Conservation (phyloP, 2,888 invertebrate species). For the Aspidiotus rigidus region DNA sequence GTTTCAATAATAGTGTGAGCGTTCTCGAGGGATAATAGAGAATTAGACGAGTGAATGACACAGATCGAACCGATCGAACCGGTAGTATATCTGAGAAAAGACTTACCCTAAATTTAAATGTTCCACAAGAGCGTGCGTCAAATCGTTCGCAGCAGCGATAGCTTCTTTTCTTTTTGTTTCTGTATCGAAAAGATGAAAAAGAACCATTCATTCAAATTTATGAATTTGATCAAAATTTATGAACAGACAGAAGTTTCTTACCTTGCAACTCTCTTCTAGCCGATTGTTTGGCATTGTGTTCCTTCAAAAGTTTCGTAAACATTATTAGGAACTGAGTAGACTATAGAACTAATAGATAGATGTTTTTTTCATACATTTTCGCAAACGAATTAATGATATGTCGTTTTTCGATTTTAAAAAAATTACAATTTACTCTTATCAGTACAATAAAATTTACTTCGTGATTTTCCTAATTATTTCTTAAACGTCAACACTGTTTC, state of each 20-base stretch:
- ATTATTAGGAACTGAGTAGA: slow-evolving; percentile 46
- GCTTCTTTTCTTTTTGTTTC: slow-evolving; percentile 91
- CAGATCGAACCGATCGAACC: background rate
- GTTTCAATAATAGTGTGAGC: background rate
- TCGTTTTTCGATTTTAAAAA: too few species aligned
- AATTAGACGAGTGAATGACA: background rate
- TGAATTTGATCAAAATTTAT: slow-evolving; percentile 20
- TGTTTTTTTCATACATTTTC: too few species aligned
- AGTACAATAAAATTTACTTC: too few species aligned
- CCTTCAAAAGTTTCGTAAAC: slow-evolving; percentile 77
- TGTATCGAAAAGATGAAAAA: slow-evolving; percentile 43
- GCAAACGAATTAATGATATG: too few species aligned
- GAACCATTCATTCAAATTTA: slow-evolving; percentile 4
- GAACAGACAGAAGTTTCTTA: slow-evolving; percentile 41
- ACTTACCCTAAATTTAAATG: slow-evolving; percentile 92
- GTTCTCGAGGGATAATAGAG: too few species aligned
- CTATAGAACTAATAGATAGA: too few species aligned
- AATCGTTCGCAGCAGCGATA: slow-evolving; percentile 78
- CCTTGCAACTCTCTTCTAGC: slow-evolving; percentile 74
- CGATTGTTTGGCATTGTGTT: slow-evolving; percentile 72
- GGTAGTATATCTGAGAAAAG: too few species aligned
- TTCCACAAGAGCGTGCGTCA: slow-evolving; percentile 90
- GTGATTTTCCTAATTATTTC: too few species aligned
- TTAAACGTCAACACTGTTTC: too few species aligned
- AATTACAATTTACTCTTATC: too few species aligned